phyloP scores from a whole-genome alignment of 2,113 vertebrate species.

The Odontesthes bonariensis region DNA sequence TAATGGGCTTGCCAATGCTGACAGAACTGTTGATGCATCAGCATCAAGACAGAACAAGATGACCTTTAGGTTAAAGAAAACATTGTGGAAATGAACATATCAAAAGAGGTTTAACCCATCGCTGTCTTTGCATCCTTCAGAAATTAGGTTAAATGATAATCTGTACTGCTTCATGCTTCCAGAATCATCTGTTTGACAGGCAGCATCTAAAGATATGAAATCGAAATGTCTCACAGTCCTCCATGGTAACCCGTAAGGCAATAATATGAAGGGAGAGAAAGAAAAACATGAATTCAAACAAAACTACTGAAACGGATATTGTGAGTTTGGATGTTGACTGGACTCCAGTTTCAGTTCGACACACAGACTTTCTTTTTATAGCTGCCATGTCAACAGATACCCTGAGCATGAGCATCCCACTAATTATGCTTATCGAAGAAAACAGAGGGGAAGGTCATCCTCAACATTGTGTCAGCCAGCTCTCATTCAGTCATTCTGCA shows the following conservation, averaged over 20 bases:
- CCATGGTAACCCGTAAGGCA: not conserved
- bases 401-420: slow-evolving; percentile 15
- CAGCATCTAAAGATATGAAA: not conserved
- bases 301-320: slow-evolving; percentile 31
- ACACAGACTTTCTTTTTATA: slow-evolving; percentile 64
- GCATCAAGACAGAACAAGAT: not conserved
- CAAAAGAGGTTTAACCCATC: not conserved
- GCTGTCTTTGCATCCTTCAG: not conserved
- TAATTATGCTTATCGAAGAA: slow-evolving; percentile 69
- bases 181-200: not conserved
- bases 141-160: not conserved
- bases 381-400: slow-evolving; percentile 32
- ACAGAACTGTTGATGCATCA: slow-evolving; percentile 9
- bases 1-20: slow-evolving; percentile 36
- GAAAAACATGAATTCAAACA: slow-evolving; percentile 13
- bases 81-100: not conserved
- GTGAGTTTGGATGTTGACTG: slow-evolving; percentile 14
- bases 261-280: not conserved
- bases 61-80: not conserved
- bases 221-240: not conserved
- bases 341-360: slow-evolving; percentile 40
- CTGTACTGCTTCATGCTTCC: not conserved
- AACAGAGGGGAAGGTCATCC: slow-evolving; percentile 42
- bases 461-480: not conserved
- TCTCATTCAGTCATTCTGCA: slow-evolving; percentile 1